Conservation (phyloP, 1,140 invertebrate genomes). For the Tetramorium parvispinum region DNA sequence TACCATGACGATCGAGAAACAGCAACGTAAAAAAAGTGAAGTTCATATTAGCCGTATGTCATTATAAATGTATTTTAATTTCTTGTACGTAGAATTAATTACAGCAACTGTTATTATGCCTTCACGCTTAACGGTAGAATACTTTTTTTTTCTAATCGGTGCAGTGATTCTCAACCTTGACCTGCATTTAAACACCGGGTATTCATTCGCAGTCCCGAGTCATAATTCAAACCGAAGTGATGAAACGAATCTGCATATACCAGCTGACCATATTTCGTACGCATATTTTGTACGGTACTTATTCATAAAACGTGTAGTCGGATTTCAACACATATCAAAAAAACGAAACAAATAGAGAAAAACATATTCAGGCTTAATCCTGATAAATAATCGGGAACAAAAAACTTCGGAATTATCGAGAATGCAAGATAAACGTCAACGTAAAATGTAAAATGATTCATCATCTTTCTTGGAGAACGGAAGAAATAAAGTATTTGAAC, state of each 20-base stretch:
- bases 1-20: neutral
- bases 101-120: neutral
- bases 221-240: conserved; percentile 45
- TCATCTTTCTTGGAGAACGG: neutral
- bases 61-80: conserved; percentile 21
- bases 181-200: conserved; percentile 72
- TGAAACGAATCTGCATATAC: conserved; percentile 55
- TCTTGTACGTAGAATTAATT: neutral
- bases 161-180: conserved; percentile 81
- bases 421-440: neutral
- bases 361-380: neutral
- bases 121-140: neutral
- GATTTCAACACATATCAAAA: neutral
- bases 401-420: neutral
- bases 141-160: conserved; percentile 34
- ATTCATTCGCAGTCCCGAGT: conserved; percentile 64
- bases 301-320: neutral
- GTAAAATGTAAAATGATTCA: neutral
- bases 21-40: neutral
- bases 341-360: conserved; percentile 41
- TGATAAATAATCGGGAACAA: neutral
- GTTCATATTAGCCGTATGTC: neutral
- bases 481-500: neutral
- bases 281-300: neutral
- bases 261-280: neutral